Evolutionary conservation across 2,113 vertebrate species (phyloP).

Genomic region (Hippocampus guttulatus): DNA sequence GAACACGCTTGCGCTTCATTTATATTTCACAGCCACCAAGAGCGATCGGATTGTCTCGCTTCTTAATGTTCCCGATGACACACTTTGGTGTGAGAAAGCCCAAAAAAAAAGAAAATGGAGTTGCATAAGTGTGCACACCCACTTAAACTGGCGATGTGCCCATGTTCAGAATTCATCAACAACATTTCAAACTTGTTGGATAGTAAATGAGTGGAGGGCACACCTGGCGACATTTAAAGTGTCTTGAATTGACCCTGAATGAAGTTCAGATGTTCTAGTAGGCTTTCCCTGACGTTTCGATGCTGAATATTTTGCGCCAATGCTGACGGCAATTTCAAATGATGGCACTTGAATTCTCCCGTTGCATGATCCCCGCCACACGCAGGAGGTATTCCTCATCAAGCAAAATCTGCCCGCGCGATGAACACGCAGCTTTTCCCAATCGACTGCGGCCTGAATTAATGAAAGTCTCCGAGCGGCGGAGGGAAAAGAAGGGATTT

Average conservation of each 20-base stretch:
- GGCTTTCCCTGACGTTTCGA: background rate
- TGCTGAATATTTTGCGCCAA: too few species aligned
- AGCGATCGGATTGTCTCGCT: background rate
- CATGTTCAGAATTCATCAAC: too few species aligned
- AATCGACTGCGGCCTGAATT: background rate
- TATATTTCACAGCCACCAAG: background rate
- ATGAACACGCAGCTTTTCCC: background rate
- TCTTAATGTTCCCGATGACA: background rate
- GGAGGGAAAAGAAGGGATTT: slow-evolving; percentile 25
- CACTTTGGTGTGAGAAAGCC: background rate
- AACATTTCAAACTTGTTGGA: too few species aligned
- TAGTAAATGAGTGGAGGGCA: too few species aligned
- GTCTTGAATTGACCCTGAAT: too few species aligned
- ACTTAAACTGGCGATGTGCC: background rate
- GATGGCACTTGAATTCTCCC: too few species aligned
- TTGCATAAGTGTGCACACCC: background rate
- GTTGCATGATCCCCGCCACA: too few species aligned
- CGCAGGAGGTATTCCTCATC: background rate
- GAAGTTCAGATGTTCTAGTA: background rate
- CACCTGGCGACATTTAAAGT: too few species aligned
- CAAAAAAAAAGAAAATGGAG: background rate
- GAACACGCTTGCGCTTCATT: background rate
- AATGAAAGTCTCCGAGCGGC: slow-evolving; percentile 26
- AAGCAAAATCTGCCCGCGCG: slow-evolving; percentile 1
- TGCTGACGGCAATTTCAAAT: too few species aligned